Evolutionary conservation across 2,888 invertebrate species (phyloP).

Genomic region (Choreutis nemorana): DNA sequence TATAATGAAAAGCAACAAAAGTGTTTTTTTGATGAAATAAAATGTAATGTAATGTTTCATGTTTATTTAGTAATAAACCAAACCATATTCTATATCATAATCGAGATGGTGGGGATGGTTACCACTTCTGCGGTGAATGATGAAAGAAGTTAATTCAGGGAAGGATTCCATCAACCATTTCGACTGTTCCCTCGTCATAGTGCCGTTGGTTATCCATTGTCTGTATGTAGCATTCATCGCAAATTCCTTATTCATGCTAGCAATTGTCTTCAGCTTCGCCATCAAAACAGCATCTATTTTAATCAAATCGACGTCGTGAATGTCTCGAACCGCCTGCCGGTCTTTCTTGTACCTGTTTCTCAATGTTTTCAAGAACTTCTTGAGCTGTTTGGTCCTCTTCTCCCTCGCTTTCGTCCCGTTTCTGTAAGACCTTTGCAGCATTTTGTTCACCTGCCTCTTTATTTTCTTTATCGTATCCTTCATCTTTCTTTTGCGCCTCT

Average conservation of each 20-base stretch:
- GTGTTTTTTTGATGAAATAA: no score
- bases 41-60: no score
- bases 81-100: conserved; percentile 44
- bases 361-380: conserved; percentile 35
- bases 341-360: conserved; percentile 39
- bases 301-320: conserved; percentile 31
- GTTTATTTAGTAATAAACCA: conserved; percentile 38
- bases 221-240: conserved; percentile 34
- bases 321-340: conserved; percentile 28
- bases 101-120: conserved; percentile 20
- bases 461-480: conserved; percentile 32
- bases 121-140: background rate
- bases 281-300: conserved; percentile 27
- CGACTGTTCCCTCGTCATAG: conserved; percentile 21
- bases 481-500: conserved; percentile 31
- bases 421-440: conserved; percentile 28
- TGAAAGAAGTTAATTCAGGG: conserved; percentile 26
- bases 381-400: conserved; percentile 37
- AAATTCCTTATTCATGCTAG: conserved; percentile 26
- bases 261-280: conserved; percentile 24
- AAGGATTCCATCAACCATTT: conserved; percentile 29
- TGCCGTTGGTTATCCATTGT: conserved; percentile 33
- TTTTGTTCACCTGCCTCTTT: conserved; percentile 29
- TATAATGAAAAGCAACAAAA: no score
- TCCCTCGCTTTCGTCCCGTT: conserved; percentile 32